Evolutionary conservation across 2,888 invertebrate species (phyloP).

Genomic region (Caradrina clavipalpis): DNA sequence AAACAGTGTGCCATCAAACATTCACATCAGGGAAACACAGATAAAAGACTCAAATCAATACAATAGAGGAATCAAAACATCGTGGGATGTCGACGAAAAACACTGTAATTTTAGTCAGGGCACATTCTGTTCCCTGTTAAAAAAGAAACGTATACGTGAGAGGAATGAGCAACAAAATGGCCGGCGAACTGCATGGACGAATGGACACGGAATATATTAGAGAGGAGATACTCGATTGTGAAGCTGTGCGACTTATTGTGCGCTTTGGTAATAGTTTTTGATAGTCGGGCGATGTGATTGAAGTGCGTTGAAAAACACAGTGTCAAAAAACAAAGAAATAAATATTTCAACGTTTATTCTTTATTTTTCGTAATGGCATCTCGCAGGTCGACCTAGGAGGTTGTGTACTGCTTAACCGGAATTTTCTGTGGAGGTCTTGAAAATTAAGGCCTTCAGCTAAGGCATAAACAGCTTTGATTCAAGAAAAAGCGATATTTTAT

Average conservation of each 20-base stretch:
- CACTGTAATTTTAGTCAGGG: constrained; percentile 88
- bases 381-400: no score
- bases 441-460: no score
- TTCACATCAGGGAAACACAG: constrained; percentile 49
- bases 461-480: no score
- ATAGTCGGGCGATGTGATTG: not conserved
- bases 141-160: constrained; percentile 83
- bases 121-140: constrained; percentile 83
- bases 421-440: no score
- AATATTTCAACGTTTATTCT: no score
- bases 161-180: constrained; percentile 70
- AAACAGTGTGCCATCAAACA: constrained; percentile 50
- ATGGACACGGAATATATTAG: constrained; percentile 83
- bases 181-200: constrained; percentile 73
- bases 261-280: not conserved
- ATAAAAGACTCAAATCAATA: constrained; percentile 66
- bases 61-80: constrained; percentile 86
- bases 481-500: no score
- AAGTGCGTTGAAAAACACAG: not conserved
- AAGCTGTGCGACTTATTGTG: constrained; percentile 25
- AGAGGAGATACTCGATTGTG: constrained; percentile 48
- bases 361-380: no score
- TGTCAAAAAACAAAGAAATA: no score
- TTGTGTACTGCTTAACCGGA: no score
- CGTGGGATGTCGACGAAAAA: constrained; percentile 78